Conservation (phyloP, 2,888 invertebrate genomes). For the Cantharis rustica region DNA sequence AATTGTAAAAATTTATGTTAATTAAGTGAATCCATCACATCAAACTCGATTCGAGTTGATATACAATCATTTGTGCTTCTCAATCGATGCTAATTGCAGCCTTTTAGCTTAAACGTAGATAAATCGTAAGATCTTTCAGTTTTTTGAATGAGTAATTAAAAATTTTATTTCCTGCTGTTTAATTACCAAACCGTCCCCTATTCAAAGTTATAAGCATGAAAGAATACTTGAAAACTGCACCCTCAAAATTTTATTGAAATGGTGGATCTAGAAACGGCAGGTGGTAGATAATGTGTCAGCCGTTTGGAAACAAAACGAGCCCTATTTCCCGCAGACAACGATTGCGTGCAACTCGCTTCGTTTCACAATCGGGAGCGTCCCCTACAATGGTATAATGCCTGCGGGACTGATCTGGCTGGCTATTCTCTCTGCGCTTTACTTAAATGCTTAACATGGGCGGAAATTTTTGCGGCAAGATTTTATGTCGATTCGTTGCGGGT, state of each 20-base stretch:
- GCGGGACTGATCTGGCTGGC: conserved; percentile 43
- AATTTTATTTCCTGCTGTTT: background rate
- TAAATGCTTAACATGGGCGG: conserved; percentile 19
- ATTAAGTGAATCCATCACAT: background rate
- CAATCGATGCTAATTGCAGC: background rate
- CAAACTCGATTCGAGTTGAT: background rate
- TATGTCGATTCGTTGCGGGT: conserved; percentile 10
- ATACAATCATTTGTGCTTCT: background rate
- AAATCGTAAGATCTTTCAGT: background rate
- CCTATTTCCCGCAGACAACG: conserved; percentile 32
- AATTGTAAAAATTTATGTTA: background rate
- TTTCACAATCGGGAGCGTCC: conserved; percentile 53
- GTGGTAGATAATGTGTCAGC: conserved; percentile 32
- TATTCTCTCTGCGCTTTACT: conserved; percentile 24
- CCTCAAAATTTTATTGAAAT: conserved; percentile 12
- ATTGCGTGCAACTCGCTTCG: conserved; percentile 47
- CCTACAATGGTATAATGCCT: conserved; percentile 51
- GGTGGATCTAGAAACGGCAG: conserved; percentile 33
- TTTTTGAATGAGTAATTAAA: background rate
- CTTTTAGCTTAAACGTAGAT: background rate
- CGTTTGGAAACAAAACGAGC: conserved; percentile 23
- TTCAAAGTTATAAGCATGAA: background rate
- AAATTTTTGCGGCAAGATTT: conserved; percentile 9
- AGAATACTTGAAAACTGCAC: background rate
- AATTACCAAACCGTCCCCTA: background rate